A percentile compares a stretch with the other conserved stretches of the same genome.
Conservation (phyloP, 2,113 vertebrate species). For the Pithys albifrons region DNA sequence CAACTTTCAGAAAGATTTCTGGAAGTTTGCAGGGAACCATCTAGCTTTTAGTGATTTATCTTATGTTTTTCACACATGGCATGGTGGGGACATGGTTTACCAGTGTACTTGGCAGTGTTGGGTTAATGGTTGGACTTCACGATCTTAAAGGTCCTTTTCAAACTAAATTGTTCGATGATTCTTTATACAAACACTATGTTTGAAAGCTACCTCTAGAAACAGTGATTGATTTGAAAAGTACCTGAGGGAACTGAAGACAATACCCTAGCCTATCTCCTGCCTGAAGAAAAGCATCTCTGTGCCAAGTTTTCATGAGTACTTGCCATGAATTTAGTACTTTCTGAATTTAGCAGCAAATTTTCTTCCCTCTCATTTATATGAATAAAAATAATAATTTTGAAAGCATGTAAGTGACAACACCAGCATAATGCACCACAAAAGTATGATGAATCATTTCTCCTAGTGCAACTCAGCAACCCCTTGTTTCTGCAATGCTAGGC, state of each 20-base stretch:
- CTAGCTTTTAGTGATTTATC: not conserved
- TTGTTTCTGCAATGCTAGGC: not conserved
- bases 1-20: not conserved
- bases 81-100: accelerated
- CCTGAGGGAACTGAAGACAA: not conserved
- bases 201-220: not conserved
- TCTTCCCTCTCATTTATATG: not conserved
- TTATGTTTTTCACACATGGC: not conserved
- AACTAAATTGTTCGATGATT: not conserved
- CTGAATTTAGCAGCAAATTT: not conserved
- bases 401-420: not conserved
- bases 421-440: not conserved
- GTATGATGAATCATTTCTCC: not conserved
- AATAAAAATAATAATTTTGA: not conserved
- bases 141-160: not conserved
- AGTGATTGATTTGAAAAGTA: not conserved
- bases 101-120: not conserved
- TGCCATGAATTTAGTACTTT: not conserved
- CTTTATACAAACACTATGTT: not conserved
- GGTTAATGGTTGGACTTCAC: not conserved
- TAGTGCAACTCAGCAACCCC: not conserved
- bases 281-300: not conserved
- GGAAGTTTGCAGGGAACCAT: not conserved
- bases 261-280: not conserved
- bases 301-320: not conserved